Evolutionary conservation across 2,113 vertebrate genomes (phyloP), one percentile per base, ranked within the genome.

Genomic region (Corythoichthys haematopterus): DNA sequence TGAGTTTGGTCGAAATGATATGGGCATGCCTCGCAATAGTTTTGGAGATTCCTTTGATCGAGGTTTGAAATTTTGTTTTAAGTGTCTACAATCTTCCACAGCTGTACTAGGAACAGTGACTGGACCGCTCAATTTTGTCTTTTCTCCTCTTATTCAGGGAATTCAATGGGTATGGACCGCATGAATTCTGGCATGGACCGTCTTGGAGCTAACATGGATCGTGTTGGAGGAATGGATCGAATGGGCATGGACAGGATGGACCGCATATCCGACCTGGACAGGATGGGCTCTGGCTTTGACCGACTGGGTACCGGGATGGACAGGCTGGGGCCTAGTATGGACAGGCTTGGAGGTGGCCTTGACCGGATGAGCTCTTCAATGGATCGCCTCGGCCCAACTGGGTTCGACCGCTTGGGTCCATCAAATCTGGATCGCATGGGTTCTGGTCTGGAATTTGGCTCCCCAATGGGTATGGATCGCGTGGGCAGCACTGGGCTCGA

Each of bases 21-120:
- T 95, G 93, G 92, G 92, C 80, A 94, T 96, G 92, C 91, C 94
- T 85, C 90, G 92, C 72, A 91, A 86, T 85, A 93, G 87, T 85
- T 97, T 94, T 88, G 94, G 93, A 72, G 95, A 97, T 46, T 91
- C 92, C 40, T 90, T 95, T 91, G 95, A 95, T 64, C 92, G 94
- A 89, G 94, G 93, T 88, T 92, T 94, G 90, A 92, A 93, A 94
- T 84, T 92, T 63, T 66, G 66, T 80, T 50, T 53, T 72, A 69
- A 65, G 74, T 69, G 60, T 72, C 76, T 71, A 69, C 72, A 40
- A 5, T 36, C 46, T 16, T 52, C 48, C 3, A 43, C 47, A 16
- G 43, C 13, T 64, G 6, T 53, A 53, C 45, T 35, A 3, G 1
- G 59, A 16, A 1, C 35, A 33, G 3, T 28, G 4, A 50, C 38